Base-by-base conservation (phyloP, 2,113 vertebrate species). In the Mus musculus region DNA sequence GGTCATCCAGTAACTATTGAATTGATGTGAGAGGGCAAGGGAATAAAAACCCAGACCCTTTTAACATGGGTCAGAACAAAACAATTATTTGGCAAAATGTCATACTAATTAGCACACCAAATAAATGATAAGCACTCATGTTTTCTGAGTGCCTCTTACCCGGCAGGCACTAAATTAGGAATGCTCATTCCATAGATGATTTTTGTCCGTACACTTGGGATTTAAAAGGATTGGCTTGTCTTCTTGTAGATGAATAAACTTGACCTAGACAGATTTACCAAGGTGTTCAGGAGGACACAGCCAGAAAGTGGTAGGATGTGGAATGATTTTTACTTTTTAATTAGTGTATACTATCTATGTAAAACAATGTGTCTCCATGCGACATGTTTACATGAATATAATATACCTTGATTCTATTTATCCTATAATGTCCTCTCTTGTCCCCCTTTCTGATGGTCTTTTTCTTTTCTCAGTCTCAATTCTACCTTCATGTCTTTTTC, bases 171-270 rank as follows among this genome's bases (percentile, higher is more conserved):
- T 28, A 94, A 65, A 46, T 72, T 71, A 80, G 76, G 56, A 96
- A 67, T 9, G 59, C 84, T 24, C 30, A n/a, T 54, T 46, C 11
- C 11, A 13, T 72, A 36, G 1, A 14, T 63, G 8, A 26, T 63
- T 77, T 73, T 89, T 49, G 36, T 65, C 36, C 12, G 93, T 26
- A 87, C 10, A 13, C 42, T 75, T 10, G n/a, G 13, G 22, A 11
- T n/a, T 1, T 28, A 88, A 89, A 39, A 30, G 17, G 26, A 76
- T 39, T 82, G 30, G n/a, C 87, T 30, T 24, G 14, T 82, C 16
- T 65, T 30, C 30, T 77, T 93, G 91, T 14, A 85, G 59, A 33
- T 69, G 52, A 91, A 24, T 49, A 94, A 95, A 88, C 63, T 4
- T 88, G 20, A 3, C 5, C 36, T 54, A 4, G 5, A 46, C 33